Percentiles rank a stretch among this genome's conserved stretches.
Conservation (phyloP, 2,797 vertebrate species). For the Pseudomugil gertrudae region DNA sequence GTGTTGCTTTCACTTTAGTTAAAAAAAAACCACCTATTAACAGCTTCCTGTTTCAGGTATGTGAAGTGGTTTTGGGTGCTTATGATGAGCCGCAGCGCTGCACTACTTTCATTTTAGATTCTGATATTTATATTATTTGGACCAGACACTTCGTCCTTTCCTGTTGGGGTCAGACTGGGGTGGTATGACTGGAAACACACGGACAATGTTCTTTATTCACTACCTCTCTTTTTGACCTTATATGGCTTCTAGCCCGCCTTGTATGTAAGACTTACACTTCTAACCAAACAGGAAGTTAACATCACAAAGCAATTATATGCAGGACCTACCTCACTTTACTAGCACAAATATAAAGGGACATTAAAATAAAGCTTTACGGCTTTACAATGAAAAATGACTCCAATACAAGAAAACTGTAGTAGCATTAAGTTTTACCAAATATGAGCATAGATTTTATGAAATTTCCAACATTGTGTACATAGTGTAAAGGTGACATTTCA, state of each 20-base stretch:
- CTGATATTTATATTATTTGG: constrained; percentile 52
- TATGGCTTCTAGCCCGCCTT: constrained; percentile 67
- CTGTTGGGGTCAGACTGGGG: constrained; percentile 54
- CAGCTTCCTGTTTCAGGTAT: constrained; percentile 32
- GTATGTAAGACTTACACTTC: constrained; percentile 41
- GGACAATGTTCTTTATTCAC: constrained; percentile 20
- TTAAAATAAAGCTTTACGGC: not conserved
- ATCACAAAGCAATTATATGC: constrained; percentile 22
- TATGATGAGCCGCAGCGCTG: not conserved
- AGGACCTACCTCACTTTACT: not conserved
- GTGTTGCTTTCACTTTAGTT: not conserved
- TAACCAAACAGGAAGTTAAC: constrained; percentile 72
- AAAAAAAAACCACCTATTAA: constrained; percentile 3
- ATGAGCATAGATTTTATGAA: not conserved
- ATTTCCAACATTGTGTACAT: not conserved
- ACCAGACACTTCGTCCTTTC: constrained; percentile 65
- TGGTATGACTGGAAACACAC: constrained; percentile 35
- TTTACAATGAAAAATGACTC: not conserved
- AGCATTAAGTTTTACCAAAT: not conserved
- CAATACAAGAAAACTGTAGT: not conserved
- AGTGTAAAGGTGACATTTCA: constrained; percentile 7
- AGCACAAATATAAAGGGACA: not conserved
- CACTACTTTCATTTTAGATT: constrained; percentile 25
- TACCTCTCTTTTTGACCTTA: constrained; percentile 69
- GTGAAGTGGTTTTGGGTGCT: constrained; percentile 13